Base-by-base conservation (phyloP, 2,797 vertebrate species). In the Columba guinea region DNA sequence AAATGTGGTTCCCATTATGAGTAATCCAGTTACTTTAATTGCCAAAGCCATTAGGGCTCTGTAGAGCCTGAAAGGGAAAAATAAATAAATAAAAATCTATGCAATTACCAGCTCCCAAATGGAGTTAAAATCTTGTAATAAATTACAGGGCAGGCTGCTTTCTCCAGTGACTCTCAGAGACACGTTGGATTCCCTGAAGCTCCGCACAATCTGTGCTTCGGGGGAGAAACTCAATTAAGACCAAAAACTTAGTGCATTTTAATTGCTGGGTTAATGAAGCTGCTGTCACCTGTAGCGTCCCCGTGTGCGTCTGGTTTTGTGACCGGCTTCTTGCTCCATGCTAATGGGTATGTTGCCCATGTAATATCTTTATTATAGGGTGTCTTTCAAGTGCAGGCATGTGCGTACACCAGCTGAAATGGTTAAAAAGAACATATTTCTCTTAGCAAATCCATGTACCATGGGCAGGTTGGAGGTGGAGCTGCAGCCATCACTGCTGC, bases 61-160 rank as follows among this genome's bases (percentile, higher is more conserved):
- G 35, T 75, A 62, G 67, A 74, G 75, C n/a, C 82, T 87, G 53
- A 71, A 86, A 91, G 41, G 10, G 34, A 79, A 75, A 46, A 69
- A 67, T 48, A 75, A 56, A 17, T 8, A 30, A 23, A 44, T 44
- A 39, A 44, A 48, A 80, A 68, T 69, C 14, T 21, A 51, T 91
- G 83, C 93, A 95, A 95, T 96, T 96, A 96, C 35, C 34, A 15
- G 62, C 73, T 32, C 35, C 10, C 2, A 2, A 94, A 96, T 75
- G 41, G 95, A 96, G 82, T 95, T 95, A 91, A 81, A 86, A 60
- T 75, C 64, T 58, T 63, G 37, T 78, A 65, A 94, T 94, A 90
- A 84, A 94, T 96, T 89, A 93, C 62, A 48, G 28, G 2, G 8
- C 91, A 64, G 73, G 87, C 73, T 74, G 49, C 76, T 88, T 91